Percentiles rank a stretch among this genome's conserved stretches.
Evolutionary conservation across 2,113 vertebrate species (phyloP).

Genomic region (Prionailurus viverrinus): DNA sequence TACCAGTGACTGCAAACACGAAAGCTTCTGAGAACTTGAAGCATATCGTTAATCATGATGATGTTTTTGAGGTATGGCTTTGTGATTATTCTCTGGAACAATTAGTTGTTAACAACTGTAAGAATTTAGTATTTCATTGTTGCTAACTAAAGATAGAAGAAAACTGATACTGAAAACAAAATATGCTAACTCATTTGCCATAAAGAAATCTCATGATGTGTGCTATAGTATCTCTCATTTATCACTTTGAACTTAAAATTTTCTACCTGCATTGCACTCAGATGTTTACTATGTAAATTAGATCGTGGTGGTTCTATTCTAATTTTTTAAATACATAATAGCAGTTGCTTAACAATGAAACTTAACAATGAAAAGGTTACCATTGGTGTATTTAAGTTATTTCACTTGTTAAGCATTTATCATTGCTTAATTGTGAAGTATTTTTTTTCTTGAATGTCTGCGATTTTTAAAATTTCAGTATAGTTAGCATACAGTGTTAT

Average conservation of each 20-base stretch:
- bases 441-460: slow-evolving; percentile 49
- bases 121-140: slow-evolving; percentile 55
- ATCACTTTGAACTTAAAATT: slow-evolving; percentile 9
- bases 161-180: slow-evolving; percentile 55
- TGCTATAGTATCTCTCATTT: slow-evolving; percentile 14
- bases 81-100: slow-evolving; percentile 19
- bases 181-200: background rate
- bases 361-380: slow-evolving; percentile 6
- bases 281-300: slow-evolving; percentile 19
- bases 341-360: slow-evolving; percentile 12
- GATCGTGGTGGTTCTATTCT: background rate
- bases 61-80: slow-evolving; percentile 92
- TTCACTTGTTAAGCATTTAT: slow-evolving; percentile 15
- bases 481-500: background rate
- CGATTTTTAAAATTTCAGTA: background rate
- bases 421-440: background rate
- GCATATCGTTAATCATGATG: slow-evolving; percentile 90
- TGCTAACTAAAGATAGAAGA: slow-evolving; percentile 53
- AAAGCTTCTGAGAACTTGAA: slow-evolving; percentile 89
- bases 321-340: slow-evolving; percentile 26
- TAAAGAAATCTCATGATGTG: background rate
- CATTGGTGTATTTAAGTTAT: background rate
- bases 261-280: background rate
- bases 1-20: slow-evolving; percentile 86
- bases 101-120: background rate